phyloP scores from a whole-genome alignment of 2,797 vertebrate genomes.

The Parauchenoglanis punctatus region DNA sequence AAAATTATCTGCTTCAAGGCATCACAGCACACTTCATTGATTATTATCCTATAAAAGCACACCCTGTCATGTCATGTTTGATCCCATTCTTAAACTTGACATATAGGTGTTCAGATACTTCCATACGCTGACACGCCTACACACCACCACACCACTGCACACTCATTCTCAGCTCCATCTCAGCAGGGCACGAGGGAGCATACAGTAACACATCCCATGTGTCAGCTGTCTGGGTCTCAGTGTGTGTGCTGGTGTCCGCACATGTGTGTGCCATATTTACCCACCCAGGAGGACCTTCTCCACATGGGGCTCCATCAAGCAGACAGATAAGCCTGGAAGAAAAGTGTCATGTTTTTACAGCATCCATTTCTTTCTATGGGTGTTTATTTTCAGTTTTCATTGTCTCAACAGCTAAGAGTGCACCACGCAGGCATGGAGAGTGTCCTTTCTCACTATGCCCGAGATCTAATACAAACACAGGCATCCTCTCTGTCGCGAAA shows the following conservation, averaged over 20 bases:
- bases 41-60: background rate
- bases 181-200: slow-evolving; percentile 68
- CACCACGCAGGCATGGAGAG: slow-evolving; percentile 57
- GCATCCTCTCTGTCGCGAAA: slow-evolving; percentile 15
- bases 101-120: slow-evolving; percentile 30
- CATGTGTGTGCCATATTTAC: slow-evolving; percentile 86
- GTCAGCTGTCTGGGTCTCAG: slow-evolving; percentile 79
- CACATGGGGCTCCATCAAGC: slow-evolving; percentile 72
- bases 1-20: background rate
- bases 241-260: slow-evolving; percentile 75
- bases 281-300: slow-evolving; percentile 67
- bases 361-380: slow-evolving; percentile 13
- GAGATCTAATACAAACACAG: slow-evolving; percentile 41
- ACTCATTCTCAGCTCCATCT: slow-evolving; percentile 57
- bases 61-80: background rate
- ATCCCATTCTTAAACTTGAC: slow-evolving; percentile 4
- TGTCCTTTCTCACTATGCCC: slow-evolving; percentile 59
- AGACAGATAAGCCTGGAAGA: slow-evolving; percentile 53
- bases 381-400: slow-evolving; percentile 47
- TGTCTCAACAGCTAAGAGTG: slow-evolving; percentile 11
- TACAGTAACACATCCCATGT: slow-evolving; percentile 72
- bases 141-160: slow-evolving; percentile 17
- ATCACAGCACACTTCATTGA: background rate
- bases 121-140: slow-evolving; percentile 18
- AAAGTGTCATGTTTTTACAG: slow-evolving; percentile 35